Evolutionary conservation across 1,140 invertebrate genomes (phyloP).

Genomic region (Ips nitidus): DNA sequence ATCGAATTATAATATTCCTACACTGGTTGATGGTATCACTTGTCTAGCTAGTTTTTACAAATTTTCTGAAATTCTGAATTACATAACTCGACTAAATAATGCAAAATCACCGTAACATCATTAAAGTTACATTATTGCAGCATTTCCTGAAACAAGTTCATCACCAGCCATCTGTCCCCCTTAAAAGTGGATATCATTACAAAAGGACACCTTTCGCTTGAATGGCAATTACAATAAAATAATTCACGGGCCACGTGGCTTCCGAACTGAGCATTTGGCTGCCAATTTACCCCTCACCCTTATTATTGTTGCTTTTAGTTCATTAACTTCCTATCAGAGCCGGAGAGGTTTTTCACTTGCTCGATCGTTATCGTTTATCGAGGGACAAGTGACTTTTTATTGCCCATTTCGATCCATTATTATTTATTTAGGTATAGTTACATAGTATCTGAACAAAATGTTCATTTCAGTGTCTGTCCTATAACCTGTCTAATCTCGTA

Average conservation of each 20-base stretch:
- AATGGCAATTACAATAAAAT: slow-evolving; percentile 30
- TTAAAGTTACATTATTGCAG: neutral
- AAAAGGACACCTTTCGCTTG: slow-evolving; percentile 27
- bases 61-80: neutral
- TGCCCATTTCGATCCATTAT: no score
- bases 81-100: neutral
- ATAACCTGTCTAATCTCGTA: no score
- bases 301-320: slow-evolving; percentile 20
- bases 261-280: slow-evolving; percentile 26
- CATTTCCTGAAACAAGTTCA: slow-evolving; percentile 11
- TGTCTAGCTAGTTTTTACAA: neutral
- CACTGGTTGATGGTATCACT: neutral
- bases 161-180: slow-evolving; percentile 8
- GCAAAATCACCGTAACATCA: neutral
- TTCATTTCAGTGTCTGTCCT: no score
- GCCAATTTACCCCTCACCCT: slow-evolving; percentile 14
- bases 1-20: neutral
- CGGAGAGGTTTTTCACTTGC: neutral
- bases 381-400: no score
- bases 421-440: no score
- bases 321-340: slow-evolving; percentile 17
- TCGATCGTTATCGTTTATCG: no score
- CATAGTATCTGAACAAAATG: no score
- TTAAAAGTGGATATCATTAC: neutral
- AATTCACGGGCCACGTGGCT: slow-evolving; percentile 28